Evolutionary conservation across 2,797 vertebrate genomes (phyloP).

Genomic region (Natrix natrix): DNA sequence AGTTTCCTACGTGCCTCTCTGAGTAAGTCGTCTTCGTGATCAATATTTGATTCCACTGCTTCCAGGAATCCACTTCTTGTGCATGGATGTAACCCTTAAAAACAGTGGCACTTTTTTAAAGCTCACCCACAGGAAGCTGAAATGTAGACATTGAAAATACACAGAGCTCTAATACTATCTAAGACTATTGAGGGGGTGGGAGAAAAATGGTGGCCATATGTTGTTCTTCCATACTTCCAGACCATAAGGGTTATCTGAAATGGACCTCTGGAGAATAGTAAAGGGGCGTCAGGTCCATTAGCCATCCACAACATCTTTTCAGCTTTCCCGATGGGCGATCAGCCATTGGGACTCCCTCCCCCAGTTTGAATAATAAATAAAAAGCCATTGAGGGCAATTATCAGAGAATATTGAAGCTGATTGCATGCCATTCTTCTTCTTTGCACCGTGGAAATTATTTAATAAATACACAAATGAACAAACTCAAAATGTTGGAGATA

Average conservation of each 20-base stretch:
- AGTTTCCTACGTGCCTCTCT: constrained; percentile 69
- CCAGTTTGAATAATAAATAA: neutral
- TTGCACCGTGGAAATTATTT: constrained; percentile 32
- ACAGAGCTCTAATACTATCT: neutral
- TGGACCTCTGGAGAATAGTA: neutral
- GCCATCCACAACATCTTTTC: neutral
- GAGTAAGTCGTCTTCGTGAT: constrained; percentile 64
- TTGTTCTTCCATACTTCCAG: neutral
- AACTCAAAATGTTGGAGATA: constrained; percentile 42
- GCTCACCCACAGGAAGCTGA: neutral
- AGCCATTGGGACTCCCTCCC: neutral
- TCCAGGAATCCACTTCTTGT: neutral
- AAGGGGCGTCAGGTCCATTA: neutral
- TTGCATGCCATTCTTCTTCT: neutral
- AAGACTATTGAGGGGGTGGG: neutral
- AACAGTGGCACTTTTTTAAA: neutral
- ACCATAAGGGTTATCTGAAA: neutral
- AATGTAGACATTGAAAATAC: neutral
- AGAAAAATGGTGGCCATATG: neutral
- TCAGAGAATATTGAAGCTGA: neutral
- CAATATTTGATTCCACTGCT: constrained; percentile 69
- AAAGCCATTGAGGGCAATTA: neutral
- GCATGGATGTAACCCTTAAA: neutral
- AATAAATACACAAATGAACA: neutral
- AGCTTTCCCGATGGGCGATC: neutral